phyloP scores from a whole-genome alignment of 2,113 vertebrate species.

The Amazona vittata region DNA sequence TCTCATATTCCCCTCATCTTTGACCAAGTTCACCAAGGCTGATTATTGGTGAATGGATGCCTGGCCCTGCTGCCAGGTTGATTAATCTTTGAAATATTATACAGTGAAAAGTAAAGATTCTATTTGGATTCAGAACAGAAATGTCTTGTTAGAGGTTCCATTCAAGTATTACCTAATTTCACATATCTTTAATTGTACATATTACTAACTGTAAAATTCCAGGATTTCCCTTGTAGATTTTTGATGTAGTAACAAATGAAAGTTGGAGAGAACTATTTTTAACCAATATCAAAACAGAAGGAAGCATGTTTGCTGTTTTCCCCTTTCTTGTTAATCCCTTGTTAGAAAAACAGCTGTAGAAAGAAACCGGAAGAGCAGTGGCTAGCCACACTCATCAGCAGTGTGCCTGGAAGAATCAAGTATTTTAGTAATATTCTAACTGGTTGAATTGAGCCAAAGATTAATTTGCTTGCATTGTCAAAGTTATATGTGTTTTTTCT shows the following conservation, averaged over 20 bases:
- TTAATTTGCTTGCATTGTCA: not conserved
- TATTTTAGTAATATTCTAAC: not conserved
- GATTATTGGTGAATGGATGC: not conserved
- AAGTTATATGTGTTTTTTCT: not conserved
- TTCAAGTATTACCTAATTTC: not conserved
- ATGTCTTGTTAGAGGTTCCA: not conserved
- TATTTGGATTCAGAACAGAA: not conserved
- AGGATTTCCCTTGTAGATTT: not conserved
- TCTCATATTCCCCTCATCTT: not conserved
- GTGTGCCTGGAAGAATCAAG: not conserved
- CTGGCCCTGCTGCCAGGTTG: not conserved
- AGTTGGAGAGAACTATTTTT: not conserved
- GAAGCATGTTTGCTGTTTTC: not conserved
- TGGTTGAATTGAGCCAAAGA: not conserved
- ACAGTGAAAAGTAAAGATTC: not conserved
- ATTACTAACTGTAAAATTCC: not conserved
- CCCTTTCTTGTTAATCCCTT: not conserved
- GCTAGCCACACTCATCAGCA: not conserved
- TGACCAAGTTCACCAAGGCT: not conserved
- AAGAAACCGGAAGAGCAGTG: not conserved
- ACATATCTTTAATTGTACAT: not conserved
- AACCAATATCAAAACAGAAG: not conserved
- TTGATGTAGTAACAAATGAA: not conserved
- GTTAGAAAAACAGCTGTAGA: not conserved
- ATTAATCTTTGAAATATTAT: not conserved